Conservation (phyloP, 2,797 vertebrate genomes). For the Eulemur rubriventer region DNA sequence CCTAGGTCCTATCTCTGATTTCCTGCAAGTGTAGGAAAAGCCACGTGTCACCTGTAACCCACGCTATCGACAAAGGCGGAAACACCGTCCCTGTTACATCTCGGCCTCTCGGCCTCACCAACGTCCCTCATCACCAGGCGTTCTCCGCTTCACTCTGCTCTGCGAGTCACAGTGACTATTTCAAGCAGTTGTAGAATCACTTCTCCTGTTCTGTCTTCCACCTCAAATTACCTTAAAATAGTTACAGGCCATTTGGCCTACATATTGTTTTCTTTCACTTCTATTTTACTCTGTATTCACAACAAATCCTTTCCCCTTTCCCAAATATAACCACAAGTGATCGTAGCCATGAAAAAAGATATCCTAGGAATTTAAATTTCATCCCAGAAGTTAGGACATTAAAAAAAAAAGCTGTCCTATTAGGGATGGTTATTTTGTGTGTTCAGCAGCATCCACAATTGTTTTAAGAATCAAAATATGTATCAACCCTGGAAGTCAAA, state of each 20-base stretch:
- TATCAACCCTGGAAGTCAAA: background rate
- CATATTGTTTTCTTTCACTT: background rate
- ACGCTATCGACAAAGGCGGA: background rate
- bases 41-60: background rate
- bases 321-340: background rate
- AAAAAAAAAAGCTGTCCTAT: background rate
- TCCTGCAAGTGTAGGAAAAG: background rate
- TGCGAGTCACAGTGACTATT: background rate
- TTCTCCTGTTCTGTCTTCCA: conserved; percentile 59
- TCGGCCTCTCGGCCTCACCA: background rate
- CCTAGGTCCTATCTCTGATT: background rate
- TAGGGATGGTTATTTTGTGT: background rate
- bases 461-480: background rate
- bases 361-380: background rate
- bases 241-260: conserved; percentile 6
- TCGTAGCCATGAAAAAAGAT: background rate
- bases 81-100: accelerated
- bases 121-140: background rate
- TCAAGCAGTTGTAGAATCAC: conserved; percentile 35
- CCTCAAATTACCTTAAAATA: conserved; percentile 52
- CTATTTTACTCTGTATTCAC: background rate
- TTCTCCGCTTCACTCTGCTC: background rate
- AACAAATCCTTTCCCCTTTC: background rate
- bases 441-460: background rate
- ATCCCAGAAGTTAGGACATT: conserved; percentile 1